Conservation (phyloP, 2,797 vertebrate species). For the Ptychadena robeensis region DNA sequence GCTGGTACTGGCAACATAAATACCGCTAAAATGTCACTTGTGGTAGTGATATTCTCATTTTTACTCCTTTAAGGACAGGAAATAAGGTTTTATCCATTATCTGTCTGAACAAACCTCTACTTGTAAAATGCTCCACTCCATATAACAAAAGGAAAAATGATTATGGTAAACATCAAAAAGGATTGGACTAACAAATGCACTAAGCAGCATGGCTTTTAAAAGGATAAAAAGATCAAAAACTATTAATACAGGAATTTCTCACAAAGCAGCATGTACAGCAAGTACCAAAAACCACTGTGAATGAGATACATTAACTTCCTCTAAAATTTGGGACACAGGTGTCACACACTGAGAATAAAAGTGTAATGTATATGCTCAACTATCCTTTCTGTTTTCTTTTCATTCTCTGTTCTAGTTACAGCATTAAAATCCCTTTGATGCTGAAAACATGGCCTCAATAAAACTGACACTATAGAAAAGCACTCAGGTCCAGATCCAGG, state of each 20-base stretch:
- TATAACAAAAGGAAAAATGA: background rate
- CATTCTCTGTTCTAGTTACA: conserved; percentile 24
- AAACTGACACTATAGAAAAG: conserved; percentile 39
- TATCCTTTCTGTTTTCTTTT: conserved; percentile 23
- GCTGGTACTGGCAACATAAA: too few species aligned
- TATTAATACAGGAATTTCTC: background rate
- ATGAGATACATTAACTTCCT: conserved; percentile 30
- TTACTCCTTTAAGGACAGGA: too few species aligned
- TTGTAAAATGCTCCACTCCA: background rate
- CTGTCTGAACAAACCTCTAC: too few species aligned
- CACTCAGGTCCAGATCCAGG: conserved; percentile 11
- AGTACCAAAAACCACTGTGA: background rate
- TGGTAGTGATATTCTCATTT: too few species aligned
- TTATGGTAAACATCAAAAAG: background rate
- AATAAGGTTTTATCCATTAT: too few species aligned
- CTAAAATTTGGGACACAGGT: conserved; percentile 37
- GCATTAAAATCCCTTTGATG: conserved; percentile 37
- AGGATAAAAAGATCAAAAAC: background rate
- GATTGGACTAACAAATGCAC: background rate
- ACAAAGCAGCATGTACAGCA: background rate
- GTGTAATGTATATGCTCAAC: conserved; percentile 26
- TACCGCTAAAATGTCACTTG: too few species aligned
- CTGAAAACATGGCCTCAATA: conserved; percentile 43
- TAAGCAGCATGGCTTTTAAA: background rate
- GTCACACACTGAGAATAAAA: conserved; percentile 34